Evolutionary conservation across 2,888 invertebrate species (phyloP).

Genomic region (Metopia argyrocephala): DNA sequence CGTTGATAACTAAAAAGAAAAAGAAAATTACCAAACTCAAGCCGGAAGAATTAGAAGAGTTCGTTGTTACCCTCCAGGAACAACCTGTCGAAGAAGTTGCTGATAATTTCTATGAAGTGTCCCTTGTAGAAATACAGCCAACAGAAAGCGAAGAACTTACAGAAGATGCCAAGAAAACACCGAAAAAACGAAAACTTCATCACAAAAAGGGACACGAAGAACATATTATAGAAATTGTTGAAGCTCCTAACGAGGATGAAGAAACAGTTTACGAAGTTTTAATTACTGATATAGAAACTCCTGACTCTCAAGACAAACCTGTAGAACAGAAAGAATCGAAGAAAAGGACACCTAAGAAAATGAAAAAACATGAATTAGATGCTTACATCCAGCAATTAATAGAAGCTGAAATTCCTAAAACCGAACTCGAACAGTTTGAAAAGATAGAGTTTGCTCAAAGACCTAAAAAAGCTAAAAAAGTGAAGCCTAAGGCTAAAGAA

Average conservation of each 20-base stretch:
- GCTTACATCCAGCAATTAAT: slow-evolving; percentile 76
- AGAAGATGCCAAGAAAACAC: slow-evolving; percentile 68
- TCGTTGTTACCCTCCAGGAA: slow-evolving; percentile 72
- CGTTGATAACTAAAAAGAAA: slow-evolving; percentile 65
- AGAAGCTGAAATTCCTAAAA: slow-evolving; percentile 76
- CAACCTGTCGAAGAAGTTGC: slow-evolving; percentile 66
- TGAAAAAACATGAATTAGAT: slow-evolving; percentile 75
- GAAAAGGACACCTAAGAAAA: slow-evolving; percentile 71
- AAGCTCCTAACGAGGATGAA: slow-evolving; percentile 73
- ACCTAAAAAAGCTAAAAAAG: slow-evolving; percentile 72
- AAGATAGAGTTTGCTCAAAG: slow-evolving; percentile 75
- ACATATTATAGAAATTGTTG: slow-evolving; percentile 78
- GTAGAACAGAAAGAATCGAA: slow-evolving; percentile 21
- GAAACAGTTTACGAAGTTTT: slow-evolving; percentile 78
- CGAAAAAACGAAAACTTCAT: slow-evolving; percentile 74
- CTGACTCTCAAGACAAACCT: slow-evolving; percentile 55
- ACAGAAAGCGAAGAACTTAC: slow-evolving; percentile 66
- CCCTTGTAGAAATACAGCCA: slow-evolving; percentile 73
- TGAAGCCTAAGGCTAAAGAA: slow-evolving; percentile 65
- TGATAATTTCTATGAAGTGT: slow-evolving; percentile 71
- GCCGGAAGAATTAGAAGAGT: slow-evolving; percentile 72
- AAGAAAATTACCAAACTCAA: slow-evolving; percentile 73
- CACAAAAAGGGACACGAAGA: slow-evolving; percentile 78
- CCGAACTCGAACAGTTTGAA: slow-evolving; percentile 78
- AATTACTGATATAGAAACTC: slow-evolving; percentile 75